These are phyloP conservation scores for Dysdera silvatica DNA, from an alignment of 1,140 invertebrate species.

Conservation along the genomic window DNA sequence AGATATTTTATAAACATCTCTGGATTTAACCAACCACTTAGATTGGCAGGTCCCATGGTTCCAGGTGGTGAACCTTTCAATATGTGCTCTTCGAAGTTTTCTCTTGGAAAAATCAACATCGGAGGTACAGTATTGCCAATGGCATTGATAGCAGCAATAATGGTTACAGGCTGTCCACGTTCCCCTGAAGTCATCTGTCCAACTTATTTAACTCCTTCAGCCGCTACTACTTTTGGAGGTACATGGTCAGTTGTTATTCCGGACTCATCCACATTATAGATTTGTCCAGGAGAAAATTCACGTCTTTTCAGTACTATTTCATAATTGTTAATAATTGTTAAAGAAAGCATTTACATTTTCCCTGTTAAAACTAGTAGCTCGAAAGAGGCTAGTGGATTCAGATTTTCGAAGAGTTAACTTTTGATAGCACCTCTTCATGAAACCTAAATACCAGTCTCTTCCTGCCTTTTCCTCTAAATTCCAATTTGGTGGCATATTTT, in stretches of 20 bases:
- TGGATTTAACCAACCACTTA: slow-evolving; percentile 47
- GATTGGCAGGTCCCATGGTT: slow-evolving; percentile 40
- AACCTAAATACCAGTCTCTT: slow-evolving; percentile 42
- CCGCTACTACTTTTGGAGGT: slow-evolving; percentile 43
- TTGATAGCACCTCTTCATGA: slow-evolving; percentile 42
- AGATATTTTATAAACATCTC: slow-evolving; percentile 46
- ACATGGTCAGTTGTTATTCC: slow-evolving; percentile 47
- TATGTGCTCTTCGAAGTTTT: no score
- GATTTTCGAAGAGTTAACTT: slow-evolving; percentile 41
- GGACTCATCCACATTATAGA: slow-evolving; percentile 50
- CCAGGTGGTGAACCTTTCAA: slow-evolving; percentile 42
- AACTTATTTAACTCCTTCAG: slow-evolving; percentile 43
- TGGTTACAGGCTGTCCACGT: slow-evolving; percentile 39
- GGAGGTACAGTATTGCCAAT: slow-evolving; percentile 37
- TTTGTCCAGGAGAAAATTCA: slow-evolving; percentile 35
- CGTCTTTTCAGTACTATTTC: slow-evolving; percentile 15
- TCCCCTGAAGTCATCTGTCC: slow-evolving; percentile 45
- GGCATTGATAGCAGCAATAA: slow-evolving; percentile 30
- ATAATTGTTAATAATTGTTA: slow-evolving; percentile 7
- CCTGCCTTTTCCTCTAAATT: slow-evolving; percentile 32
- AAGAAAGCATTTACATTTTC: slow-evolving; percentile 25
- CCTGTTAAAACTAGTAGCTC: slow-evolving; percentile 44
- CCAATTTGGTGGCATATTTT: neutral
- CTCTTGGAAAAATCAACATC: slow-evolving; percentile 38
- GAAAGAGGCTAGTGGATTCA: slow-evolving; percentile 42